Conservation (phyloP, 2,797 vertebrate genomes). For the Pygocentrus nattereri region DNA sequence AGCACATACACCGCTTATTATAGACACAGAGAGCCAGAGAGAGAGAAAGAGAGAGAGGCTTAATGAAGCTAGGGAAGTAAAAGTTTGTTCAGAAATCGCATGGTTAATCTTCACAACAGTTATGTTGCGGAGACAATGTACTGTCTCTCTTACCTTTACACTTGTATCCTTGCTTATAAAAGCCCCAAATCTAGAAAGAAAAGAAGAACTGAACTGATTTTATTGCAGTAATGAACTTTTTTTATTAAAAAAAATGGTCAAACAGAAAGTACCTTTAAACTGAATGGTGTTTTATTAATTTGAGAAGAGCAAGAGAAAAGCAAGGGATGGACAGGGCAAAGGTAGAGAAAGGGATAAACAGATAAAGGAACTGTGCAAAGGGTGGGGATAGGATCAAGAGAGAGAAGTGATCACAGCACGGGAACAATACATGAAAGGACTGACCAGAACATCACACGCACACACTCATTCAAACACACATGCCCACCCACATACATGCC, state of each 20-base stretch:
- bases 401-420: conserved; percentile 61
- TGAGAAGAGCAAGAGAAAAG: neutral
- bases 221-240: neutral
- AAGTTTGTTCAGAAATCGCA: conserved; percentile 6
- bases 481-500: conserved; percentile 25
- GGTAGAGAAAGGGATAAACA: conserved; percentile 29
- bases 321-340: neutral
- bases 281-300: neutral
- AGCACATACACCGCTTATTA: neutral
- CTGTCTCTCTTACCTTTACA: conserved; percentile 86
- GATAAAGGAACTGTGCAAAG: conserved; percentile 31
- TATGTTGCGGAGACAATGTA: neutral
- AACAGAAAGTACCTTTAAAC: neutral
- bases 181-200: conserved; percentile 86
- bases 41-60: neutral
- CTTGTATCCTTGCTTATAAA: conserved; percentile 93
- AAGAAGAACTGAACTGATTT: neutral
- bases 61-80: conserved; percentile 21
- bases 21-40: neutral
- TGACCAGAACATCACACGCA: conserved; percentile 71
- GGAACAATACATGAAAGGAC: conserved; percentile 82
- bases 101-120: neutral
- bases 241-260: neutral
- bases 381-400: conserved; percentile 70
- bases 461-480: conserved; percentile 30